Percentiles rank a stretch among this genome's conserved stretches.
These are phyloP conservation scores for Porphyrio hochstetteri DNA, from an alignment of 2,113 vertebrate species.

Conservation along the genomic window DNA sequence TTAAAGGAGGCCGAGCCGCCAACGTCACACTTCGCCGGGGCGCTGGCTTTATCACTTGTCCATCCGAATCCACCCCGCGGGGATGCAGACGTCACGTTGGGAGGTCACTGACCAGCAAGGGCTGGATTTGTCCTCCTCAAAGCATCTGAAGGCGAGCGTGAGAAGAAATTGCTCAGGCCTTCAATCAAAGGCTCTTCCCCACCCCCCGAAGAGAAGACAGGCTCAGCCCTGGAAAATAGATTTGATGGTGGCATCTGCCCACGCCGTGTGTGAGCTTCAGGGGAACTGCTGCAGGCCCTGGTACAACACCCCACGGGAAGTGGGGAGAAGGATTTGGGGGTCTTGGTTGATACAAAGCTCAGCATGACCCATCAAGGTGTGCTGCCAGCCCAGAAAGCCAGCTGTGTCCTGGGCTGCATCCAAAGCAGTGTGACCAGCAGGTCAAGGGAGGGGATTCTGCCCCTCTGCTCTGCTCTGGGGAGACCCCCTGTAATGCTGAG, in stretches of 20 bases:
- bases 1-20: neutral
- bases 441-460: too few species aligned
- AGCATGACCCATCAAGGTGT: too few species aligned
- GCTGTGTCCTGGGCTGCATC: too few species aligned
- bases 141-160: accelerated
- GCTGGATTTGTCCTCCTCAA: neutral
- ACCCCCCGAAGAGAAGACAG: neutral
- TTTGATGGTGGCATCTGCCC: neutral
- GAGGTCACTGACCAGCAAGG: neutral
- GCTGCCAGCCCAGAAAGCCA: too few species aligned
- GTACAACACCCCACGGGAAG: neutral
- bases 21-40: neutral
- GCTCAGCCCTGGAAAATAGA: neutral
- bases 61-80: neutral
- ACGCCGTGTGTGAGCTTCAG: accelerated
- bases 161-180: neutral
- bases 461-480: too few species aligned
- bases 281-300: neutral
- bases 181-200: neutral
- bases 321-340: too few species aligned
- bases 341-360: too few species aligned
- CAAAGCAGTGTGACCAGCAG: too few species aligned
- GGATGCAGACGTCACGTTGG: accelerated
- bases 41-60: neutral
- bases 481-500: too few species aligned